A percentile compares a stretch with the other conserved stretches of the same genome.
These are phyloP conservation scores for Galaxias olidus DNA, from an alignment of 2,797 vertebrate genomes.

Conservation along the genomic window DNA sequence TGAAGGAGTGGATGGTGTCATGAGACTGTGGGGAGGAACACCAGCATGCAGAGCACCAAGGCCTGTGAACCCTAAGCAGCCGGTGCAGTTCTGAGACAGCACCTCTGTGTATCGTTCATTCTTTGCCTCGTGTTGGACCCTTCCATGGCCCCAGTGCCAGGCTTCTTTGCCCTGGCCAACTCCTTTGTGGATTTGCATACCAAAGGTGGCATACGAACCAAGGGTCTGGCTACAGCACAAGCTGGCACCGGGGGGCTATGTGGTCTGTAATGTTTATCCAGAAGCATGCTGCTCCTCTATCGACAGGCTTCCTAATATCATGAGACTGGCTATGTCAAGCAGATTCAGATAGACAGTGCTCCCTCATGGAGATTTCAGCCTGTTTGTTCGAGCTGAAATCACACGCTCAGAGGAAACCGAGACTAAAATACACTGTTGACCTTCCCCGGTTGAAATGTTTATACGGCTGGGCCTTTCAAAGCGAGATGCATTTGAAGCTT, in stretches of 20 bases:
- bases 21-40: too few relatives aligned
- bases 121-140: too few relatives aligned
- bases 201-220: slow-evolving; percentile 34
- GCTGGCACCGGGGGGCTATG: slow-evolving; percentile 44
- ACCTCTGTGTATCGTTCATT: too few relatives aligned
- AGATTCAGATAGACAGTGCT: slow-evolving; percentile 33
- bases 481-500: slow-evolving; percentile 14
- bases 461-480: slow-evolving; percentile 9
- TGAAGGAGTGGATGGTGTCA: slow-evolving; percentile 36
- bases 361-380: slow-evolving; percentile 22
- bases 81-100: too few relatives aligned
- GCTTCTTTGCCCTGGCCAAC: slow-evolving; percentile 4
- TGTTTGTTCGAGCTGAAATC: slow-evolving; percentile 39
- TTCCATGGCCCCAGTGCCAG: too few relatives aligned
- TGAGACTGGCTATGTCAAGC: slow-evolving; percentile 45
- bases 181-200: slow-evolving; percentile 27
- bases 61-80: too few relatives aligned
- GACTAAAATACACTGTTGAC: slow-evolving; percentile 40
- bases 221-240: slow-evolving; percentile 25
- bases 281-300: slow-evolving; percentile 35
- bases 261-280: slow-evolving; percentile 30
- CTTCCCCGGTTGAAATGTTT: slow-evolving; percentile 32
- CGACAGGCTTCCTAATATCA: slow-evolving; percentile 40
- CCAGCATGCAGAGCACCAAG: too few relatives aligned
- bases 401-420: slow-evolving; percentile 28